phyloP scores from a whole-genome alignment of 2,888 invertebrate genomes.

The Diarsia brunnea region DNA sequence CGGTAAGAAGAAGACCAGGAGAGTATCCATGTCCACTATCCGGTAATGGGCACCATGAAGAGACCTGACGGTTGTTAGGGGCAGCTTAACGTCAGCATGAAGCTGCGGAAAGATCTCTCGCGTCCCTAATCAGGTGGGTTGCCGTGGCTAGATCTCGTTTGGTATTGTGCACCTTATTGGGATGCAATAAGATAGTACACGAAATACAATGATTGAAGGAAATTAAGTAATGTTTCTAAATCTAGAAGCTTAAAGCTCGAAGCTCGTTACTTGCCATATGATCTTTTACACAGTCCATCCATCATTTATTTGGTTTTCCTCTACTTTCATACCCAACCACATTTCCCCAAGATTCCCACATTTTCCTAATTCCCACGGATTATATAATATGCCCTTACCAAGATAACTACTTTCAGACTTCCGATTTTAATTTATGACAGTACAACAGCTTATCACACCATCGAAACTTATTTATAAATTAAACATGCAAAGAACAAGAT shows the following conservation, averaged over 20 bases:
- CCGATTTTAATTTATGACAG: neutral
- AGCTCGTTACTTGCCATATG: too few species aligned
- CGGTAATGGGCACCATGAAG: slow-evolving; percentile 35
- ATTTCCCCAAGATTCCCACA: too few species aligned
- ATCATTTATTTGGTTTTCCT: too few species aligned
- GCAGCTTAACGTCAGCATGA: neutral
- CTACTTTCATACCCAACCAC: too few species aligned
- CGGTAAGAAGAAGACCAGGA: too few species aligned
- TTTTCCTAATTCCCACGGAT: too few species aligned
- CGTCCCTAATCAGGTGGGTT: neutral
- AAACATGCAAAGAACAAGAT: neutral
- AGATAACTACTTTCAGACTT: too few species aligned
- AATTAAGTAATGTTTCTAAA: too few species aligned
- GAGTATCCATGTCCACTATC: too few species aligned
- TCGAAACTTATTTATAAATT: neutral
- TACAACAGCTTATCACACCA: neutral
- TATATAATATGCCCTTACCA: too few species aligned
- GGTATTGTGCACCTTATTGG: neutral
- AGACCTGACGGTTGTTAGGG: slow-evolving; percentile 22
- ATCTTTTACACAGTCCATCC: too few species aligned
- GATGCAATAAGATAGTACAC: neutral
- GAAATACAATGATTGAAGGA: neutral
- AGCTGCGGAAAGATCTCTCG: neutral
- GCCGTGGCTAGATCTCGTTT: neutral
- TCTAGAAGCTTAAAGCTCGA: too few species aligned